phyloP scores from a whole-genome alignment of 23 tunicate species.

The Diplosoma virens region DNA sequence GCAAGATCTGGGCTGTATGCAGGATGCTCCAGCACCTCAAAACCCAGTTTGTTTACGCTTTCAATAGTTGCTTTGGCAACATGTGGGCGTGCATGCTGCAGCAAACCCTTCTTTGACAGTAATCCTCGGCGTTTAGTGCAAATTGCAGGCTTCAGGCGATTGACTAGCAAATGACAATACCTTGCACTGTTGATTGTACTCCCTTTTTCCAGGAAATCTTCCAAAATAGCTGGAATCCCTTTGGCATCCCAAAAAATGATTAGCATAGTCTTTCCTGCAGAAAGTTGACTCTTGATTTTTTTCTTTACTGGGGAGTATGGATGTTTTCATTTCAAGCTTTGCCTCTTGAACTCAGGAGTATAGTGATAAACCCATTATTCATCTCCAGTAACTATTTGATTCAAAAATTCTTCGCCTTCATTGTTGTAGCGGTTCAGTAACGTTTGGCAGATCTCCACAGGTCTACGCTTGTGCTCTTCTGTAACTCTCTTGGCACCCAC shows the following conservation, averaged over 20 bases:
- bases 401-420: too few relatives aligned
- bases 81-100: conserved; percentile 24
- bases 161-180: too few relatives aligned
- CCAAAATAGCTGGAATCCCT: background rate
- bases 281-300: background rate
- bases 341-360: background rate
- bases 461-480: conserved; percentile 12
- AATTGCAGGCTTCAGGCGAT: too few relatives aligned
- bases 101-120: too few relatives aligned
- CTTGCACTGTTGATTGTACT: too few relatives aligned
- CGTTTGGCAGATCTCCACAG: conserved; percentile 3
- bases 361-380: too few relatives aligned
- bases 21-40: conserved; percentile 29
- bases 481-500: conserved; percentile 26
- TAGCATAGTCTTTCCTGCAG: too few relatives aligned
- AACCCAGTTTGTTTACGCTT: conserved; percentile 27
- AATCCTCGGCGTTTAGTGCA: conserved; percentile 5
- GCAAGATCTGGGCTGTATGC: conserved; percentile 36
- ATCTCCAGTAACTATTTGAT: too few relatives aligned
- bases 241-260: background rate
- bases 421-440: too few relatives aligned
- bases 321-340: background rate
- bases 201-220: background rate
- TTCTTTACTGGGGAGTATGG: background rate
- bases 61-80: conserved; percentile 25